Percentiles rank a stretch among this genome's conserved stretches.
Evolutionary conservation across 2,113 vertebrate genomes (phyloP).

Genomic region (Zeus faber): DNA sequence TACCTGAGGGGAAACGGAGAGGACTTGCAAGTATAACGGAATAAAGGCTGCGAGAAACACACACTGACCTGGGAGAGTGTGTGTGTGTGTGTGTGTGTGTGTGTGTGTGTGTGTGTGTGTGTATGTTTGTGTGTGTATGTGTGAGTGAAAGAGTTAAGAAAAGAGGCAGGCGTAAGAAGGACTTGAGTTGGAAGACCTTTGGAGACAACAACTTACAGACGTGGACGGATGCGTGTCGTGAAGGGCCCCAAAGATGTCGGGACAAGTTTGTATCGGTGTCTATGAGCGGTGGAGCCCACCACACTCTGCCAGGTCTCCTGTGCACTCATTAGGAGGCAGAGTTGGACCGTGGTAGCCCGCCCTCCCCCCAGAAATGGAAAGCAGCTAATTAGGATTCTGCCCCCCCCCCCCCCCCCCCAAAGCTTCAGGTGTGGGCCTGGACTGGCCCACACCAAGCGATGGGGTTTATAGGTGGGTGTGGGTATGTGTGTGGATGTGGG

Average conservation of each 20-base stretch:
- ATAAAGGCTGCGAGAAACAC: slow-evolving; percentile 3
- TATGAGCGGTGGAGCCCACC: slow-evolving; percentile 16
- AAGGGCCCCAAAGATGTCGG: slow-evolving; percentile 7
- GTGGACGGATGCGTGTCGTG: slow-evolving; percentile 23
- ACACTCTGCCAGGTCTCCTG: slow-evolving; percentile 58
- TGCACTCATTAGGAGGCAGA: slow-evolving; percentile 68
- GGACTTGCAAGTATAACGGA: too few species aligned
- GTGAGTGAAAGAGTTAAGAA: background rate
- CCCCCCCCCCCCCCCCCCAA: slow-evolving; percentile 28
- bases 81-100: background rate
- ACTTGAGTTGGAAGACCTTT: too few species aligned
- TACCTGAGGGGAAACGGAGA: slow-evolving; percentile 9
- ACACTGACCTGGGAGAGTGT: background rate
- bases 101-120: slow-evolving; percentile 2
- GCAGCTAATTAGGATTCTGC: slow-evolving; percentile 65
- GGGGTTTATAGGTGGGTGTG: background rate
- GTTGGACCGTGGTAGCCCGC: slow-evolving; percentile 43
- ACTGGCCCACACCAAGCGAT: background rate
- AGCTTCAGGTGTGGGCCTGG: background rate
- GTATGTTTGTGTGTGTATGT: background rate
- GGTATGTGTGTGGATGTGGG: too few species aligned
- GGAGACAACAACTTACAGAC: slow-evolving; percentile 40
- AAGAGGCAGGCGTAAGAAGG: too few species aligned
- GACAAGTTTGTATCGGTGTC: slow-evolving; percentile 23
- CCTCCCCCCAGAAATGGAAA: slow-evolving; percentile 55